phyloP scores from a whole-genome alignment of 2,797 vertebrate species.

The Chaunax sp. region DNA sequence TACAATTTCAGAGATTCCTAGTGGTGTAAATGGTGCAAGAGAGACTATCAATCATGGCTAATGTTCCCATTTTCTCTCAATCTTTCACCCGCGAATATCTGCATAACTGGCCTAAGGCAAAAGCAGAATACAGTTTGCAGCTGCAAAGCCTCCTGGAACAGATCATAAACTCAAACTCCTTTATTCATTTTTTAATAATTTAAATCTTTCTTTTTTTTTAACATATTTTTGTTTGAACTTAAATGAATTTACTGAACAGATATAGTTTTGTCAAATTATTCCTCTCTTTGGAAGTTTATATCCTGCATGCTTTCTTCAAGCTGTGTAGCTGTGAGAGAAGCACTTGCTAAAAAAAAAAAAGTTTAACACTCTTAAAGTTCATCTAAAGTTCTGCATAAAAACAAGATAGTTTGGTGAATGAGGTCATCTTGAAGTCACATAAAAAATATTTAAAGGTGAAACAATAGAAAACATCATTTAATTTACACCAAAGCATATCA shows the following conservation, averaged over 20 bases:
- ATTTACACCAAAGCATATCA: too few species aligned
- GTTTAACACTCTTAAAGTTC: too few species aligned
- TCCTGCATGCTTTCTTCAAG: too few species aligned
- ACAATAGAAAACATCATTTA: too few species aligned
- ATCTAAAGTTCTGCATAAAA: too few species aligned
- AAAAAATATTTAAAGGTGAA: too few species aligned
- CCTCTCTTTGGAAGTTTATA: too few species aligned
- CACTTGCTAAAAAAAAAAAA: too few species aligned
- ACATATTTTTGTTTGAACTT: slow-evolving; percentile 37
- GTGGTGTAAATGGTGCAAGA: slow-evolving; percentile 8
- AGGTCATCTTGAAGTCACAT: too few species aligned
- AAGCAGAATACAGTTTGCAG: slow-evolving; percentile 26
- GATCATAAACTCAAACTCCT: slow-evolving; percentile 18
- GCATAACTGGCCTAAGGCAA: slow-evolving; percentile 26
- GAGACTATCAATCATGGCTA: slow-evolving; percentile 11
- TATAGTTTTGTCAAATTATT: slow-evolving; percentile 1
- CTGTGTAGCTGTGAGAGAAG: too few species aligned
- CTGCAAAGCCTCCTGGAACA: slow-evolving; percentile 27
- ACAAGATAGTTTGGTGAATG: too few species aligned
- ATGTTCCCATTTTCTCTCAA: slow-evolving; percentile 20
- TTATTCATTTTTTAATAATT: slow-evolving; percentile 31
- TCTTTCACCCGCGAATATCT: slow-evolving; percentile 29
- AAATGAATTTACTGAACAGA: slow-evolving; percentile 23
- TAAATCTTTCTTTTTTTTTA: background rate
- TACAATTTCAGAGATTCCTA: slow-evolving; percentile 24